These are phyloP conservation scores for Achlya flavicornis DNA, from an alignment of 2,888 invertebrate species.

Conservation along the genomic window DNA sequence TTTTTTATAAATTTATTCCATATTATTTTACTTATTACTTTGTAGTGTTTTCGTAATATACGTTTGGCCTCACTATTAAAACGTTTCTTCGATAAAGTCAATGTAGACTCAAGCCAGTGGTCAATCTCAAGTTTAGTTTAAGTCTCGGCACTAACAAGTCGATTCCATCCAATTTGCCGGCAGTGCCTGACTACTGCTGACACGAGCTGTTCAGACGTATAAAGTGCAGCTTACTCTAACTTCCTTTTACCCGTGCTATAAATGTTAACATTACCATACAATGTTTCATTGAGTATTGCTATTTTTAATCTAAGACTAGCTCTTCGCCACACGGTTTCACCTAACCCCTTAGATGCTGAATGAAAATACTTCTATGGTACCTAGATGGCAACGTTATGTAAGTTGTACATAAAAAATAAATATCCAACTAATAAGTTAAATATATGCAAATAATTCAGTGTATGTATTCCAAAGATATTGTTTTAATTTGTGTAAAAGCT, in stretches of 20 bases:
- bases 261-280: background rate
- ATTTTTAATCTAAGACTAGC: background rate
- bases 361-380: background rate
- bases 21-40: no score
- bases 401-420: no score
- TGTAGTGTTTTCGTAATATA: no score
- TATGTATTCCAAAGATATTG: no score
- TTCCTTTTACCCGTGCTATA: background rate
- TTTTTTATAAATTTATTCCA: no score
- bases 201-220: background rate
- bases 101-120: background rate
- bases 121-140: background rate
- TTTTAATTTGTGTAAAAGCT: no score
- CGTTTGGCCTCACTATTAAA: no score
- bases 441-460: no score
- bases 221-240: conserved; percentile 1
- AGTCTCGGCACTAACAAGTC: conserved; percentile 13
- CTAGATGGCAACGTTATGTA: no score
- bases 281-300: background rate
- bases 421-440: no score
- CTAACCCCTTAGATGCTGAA: background rate
- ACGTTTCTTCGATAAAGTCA: background rate
- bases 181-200: background rate
- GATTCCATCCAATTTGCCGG: conserved; percentile 12
- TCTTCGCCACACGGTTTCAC: no score